Percentiles rank a stretch among this genome's conserved stretches.
Conservation (phyloP, 2,888 invertebrate species). For the Ptychoptera contaminata region DNA sequence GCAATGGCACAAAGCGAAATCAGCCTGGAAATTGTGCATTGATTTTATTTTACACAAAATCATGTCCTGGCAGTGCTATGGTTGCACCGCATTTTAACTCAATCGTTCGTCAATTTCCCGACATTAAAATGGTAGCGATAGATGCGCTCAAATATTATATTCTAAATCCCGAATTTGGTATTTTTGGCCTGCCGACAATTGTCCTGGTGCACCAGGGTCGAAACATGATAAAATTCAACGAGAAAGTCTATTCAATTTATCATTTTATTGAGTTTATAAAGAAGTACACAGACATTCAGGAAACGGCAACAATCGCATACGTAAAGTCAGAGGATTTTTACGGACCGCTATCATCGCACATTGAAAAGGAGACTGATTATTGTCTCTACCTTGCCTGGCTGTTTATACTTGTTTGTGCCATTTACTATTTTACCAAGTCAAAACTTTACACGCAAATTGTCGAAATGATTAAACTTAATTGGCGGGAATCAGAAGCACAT, state of each 20-base stretch:
- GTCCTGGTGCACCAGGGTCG: slow-evolving; percentile 81
- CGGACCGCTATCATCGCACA: slow-evolving; percentile 67
- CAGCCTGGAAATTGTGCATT: slow-evolving; percentile 56
- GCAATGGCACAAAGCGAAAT: slow-evolving; percentile 36
- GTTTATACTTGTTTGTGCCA: slow-evolving; percentile 59
- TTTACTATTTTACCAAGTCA: slow-evolving; percentile 63
- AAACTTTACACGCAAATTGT: slow-evolving; percentile 63
- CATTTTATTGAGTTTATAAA: slow-evolving; percentile 63
- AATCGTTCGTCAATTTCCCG: slow-evolving; percentile 70
- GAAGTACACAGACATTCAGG: slow-evolving; percentile 53
- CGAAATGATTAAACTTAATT: slow-evolving; percentile 69
- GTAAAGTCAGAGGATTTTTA: slow-evolving; percentile 61
- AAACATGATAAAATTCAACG: slow-evolving; percentile 71
- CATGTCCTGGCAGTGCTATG: slow-evolving; percentile 79
- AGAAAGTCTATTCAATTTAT: slow-evolving; percentile 61
- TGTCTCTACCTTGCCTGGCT: slow-evolving; percentile 70
- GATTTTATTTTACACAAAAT: slow-evolving; percentile 76
- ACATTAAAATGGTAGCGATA: slow-evolving; percentile 73
- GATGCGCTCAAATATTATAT: slow-evolving; percentile 73
- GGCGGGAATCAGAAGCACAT: slow-evolving; percentile 67
- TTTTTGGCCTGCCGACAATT: slow-evolving; percentile 77
- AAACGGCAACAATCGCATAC: slow-evolving; percentile 40
- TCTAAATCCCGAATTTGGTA: slow-evolving; percentile 81
- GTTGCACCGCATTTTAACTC: slow-evolving; percentile 87
- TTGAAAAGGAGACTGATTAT: slow-evolving; percentile 62